A percentile compares a stretch with the other conserved stretches of the same genome.
Evolutionary conservation across 2,888 invertebrate species (phyloP).

Genomic region (Meiosimyza platycephala): DNA sequence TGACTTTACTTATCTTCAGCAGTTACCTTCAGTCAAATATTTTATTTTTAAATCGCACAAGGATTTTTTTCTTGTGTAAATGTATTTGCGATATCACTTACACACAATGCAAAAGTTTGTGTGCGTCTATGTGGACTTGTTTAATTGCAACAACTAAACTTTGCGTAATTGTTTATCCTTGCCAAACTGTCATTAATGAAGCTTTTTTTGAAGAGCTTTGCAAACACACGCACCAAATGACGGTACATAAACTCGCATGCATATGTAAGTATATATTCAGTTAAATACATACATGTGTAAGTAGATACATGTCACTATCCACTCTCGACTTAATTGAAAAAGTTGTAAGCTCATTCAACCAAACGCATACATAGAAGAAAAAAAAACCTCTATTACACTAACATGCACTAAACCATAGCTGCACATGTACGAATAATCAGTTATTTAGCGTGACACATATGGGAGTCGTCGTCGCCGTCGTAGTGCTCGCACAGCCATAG

Average conservation of each 20-base stretch:
- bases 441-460: too few relatives aligned
- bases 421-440: not conserved
- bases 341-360: conserved; percentile 11
- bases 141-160: conserved; percentile 23
- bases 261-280: too few relatives aligned
- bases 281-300: too few relatives aligned
- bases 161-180: conserved; percentile 23
- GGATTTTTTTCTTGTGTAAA: too few relatives aligned
- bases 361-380: not conserved
- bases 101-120: not conserved
- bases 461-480: too few relatives aligned
- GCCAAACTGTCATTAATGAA: conserved; percentile 23
- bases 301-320: not conserved
- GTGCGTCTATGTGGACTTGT: conserved; percentile 11
- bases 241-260: too few relatives aligned
- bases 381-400: not conserved
- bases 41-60: too few relatives aligned
- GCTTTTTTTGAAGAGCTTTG: too few relatives aligned
- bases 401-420: not conserved
- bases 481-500: not conserved
- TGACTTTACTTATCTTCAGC: too few relatives aligned
- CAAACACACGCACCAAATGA: too few relatives aligned
- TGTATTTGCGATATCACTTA: too few relatives aligned
- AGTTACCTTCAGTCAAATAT: too few relatives aligned
- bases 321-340: conserved; percentile 22